Evolutionary conservation across 1,140 invertebrate genomes (phyloP).

Genomic region (Drosophila athabasca): DNA sequence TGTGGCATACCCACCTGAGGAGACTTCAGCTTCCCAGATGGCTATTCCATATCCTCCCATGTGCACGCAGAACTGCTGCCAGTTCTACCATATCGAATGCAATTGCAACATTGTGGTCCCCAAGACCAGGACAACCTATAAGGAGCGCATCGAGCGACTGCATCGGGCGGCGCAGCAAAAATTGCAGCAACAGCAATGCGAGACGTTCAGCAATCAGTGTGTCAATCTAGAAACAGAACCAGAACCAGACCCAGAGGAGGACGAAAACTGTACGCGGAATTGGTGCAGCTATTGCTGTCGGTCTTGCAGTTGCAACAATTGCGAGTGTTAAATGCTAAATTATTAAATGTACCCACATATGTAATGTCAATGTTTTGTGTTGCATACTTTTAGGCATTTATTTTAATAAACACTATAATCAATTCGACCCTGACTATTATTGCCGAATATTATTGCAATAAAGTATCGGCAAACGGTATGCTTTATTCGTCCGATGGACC

Average conservation of each 20-base stretch:
- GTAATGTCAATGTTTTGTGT: too few species aligned
- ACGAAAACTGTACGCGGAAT: neutral
- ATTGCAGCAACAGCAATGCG: neutral
- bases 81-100: constrained; percentile 16
- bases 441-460: too few species aligned
- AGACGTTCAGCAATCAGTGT: constrained; percentile 9
- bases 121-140: neutral
- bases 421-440: too few species aligned
- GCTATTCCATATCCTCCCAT: neutral
- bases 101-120: neutral
- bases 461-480: too few species aligned
- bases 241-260: neutral
- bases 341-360: too few species aligned
- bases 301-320: constrained; percentile 24
- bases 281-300: constrained; percentile 4
- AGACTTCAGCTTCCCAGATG: neutral
- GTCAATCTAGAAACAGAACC: neutral
- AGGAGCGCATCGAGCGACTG: constrained; percentile 15
- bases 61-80: constrained; percentile 1
- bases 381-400: neutral
- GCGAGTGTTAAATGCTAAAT: too few species aligned
- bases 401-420: too few species aligned
- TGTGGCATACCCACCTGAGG: too few species aligned
- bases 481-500: too few species aligned
- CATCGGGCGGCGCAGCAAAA: constrained; percentile 12